A percentile compares a stretch with the other conserved stretches of the same genome.
These are phyloP conservation scores for Mythimna vitellina DNA, from an alignment of 2,888 invertebrate genomes.

Conservation along the genomic window DNA sequence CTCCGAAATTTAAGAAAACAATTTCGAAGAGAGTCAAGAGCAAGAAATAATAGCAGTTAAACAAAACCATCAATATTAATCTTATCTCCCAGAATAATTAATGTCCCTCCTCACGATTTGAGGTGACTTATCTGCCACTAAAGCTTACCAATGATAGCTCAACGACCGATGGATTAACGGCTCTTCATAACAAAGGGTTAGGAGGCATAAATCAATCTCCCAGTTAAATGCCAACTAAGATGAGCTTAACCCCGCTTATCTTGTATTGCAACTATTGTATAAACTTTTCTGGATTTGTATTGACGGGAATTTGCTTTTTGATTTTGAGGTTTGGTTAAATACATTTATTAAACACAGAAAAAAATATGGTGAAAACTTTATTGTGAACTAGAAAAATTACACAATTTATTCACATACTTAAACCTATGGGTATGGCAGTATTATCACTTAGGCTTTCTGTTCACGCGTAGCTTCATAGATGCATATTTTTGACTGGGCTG, in stretches of 20 bases:
- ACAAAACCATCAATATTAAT: slow-evolving; percentile 21
- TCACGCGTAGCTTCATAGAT: no score
- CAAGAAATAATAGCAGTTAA: background rate
- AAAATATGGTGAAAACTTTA: no score
- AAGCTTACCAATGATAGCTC: slow-evolving; percentile 29
- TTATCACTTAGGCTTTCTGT: no score
- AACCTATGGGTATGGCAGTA: no score
- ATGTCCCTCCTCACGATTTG: slow-evolving; percentile 23
- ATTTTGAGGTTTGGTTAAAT: slow-evolving; percentile 3
- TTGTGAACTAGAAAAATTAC: no score
- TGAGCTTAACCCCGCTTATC: slow-evolving; percentile 46
- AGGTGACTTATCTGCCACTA: slow-evolving; percentile 39
- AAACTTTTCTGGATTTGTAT: slow-evolving; percentile 25
- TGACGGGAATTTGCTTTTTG: slow-evolving; percentile 2
- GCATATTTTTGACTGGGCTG: no score
- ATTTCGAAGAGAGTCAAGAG: background rate
- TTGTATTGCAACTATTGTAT: slow-evolving; percentile 40
- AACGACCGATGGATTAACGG: slow-evolving; percentile 48
- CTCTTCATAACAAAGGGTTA: slow-evolving; percentile 51
- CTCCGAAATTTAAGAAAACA: background rate
- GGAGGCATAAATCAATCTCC: slow-evolving; percentile 54
- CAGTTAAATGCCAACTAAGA: slow-evolving; percentile 47
- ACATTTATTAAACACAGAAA: no score
- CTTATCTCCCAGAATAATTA: slow-evolving; percentile 29
- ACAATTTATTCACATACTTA: no score